phyloP scores from a whole-genome alignment of 2,888 invertebrate genomes.

The Bombylius major region DNA sequence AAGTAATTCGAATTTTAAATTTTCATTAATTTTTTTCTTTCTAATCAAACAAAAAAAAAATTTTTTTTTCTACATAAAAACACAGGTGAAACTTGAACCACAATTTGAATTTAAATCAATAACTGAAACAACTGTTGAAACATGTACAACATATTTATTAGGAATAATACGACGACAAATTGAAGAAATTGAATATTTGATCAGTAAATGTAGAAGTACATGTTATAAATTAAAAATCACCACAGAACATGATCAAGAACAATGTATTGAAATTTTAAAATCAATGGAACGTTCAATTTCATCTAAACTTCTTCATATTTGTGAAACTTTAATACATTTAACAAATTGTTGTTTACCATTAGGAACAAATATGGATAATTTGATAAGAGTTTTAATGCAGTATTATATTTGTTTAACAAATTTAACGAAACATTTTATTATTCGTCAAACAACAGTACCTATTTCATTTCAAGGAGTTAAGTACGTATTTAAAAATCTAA shows the following conservation, averaged over 20 bases:
- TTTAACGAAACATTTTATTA: conserved; percentile 46
- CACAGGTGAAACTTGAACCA: conserved; percentile 8
- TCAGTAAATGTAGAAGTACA: conserved; percentile 37
- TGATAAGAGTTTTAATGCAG: conserved; percentile 43
- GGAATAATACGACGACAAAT: conserved; percentile 29
- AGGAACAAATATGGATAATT: conserved; percentile 41
- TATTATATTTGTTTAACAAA: conserved; percentile 43
- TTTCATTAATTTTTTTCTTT: neutral
- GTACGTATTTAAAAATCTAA: conserved; percentile 16
- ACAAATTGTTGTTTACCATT: conserved; percentile 40
- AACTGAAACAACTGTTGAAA: conserved; percentile 22
- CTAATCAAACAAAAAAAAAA: neutral
- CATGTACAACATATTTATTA: conserved; percentile 24
- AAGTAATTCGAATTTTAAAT: conserved; percentile 7
- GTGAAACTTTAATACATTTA: conserved; percentile 40
- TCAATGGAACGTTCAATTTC: conserved; percentile 44
- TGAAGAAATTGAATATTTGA: conserved; percentile 32
- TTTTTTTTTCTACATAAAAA: neutral
- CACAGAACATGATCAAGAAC: conserved; percentile 36
- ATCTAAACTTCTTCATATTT: conserved; percentile 43
- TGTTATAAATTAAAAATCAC: conserved; percentile 36
- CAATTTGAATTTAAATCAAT: conserved; percentile 26
- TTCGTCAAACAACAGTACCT: conserved; percentile 33
- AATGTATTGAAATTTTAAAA: conserved; percentile 37
- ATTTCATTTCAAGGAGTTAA: conserved; percentile 23